Evolutionary conservation across 2,888 invertebrate species (phyloP), one percentile per base, ranked within the genome.

Genomic region (Nipponacmea schrenckii): DNA sequence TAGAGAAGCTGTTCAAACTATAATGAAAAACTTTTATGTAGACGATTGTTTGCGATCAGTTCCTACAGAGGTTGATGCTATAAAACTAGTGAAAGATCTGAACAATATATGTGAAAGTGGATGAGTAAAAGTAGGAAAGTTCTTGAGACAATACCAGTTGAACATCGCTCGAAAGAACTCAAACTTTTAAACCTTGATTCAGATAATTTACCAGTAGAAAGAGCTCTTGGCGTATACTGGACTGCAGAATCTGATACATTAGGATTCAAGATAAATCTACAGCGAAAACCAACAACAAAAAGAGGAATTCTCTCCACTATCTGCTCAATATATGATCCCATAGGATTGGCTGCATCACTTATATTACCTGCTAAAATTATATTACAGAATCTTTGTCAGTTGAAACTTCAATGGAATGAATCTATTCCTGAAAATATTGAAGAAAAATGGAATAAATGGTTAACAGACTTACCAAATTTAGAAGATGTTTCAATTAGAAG

Each of bases 11-110:
- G 17, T 14, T 44, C 0, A 31, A 45, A 15, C 71, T 73, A n/a
- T n/a, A n/a, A n/a, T n/a, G n/a, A n/a, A n/a, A n/a, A 76, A 76
- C 46, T 73, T 76, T 46, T 76, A 76, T 44, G 72, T 72, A 0
- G 73, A 74, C 63, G 73, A 76, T 62, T 69, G 44, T 20, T 20
- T 2, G n/a, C 48, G 24, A 68, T 67, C 1, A 27, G 67, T n/a
- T n/a, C n/a, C 17, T n/a, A 69, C 10, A 73, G 50, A 8, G 31
- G 50, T 24, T 64, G 75, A 39, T 26, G 70, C 2, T n/a, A 45
- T n/a, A 8, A 48, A 17, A 17, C 62, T 17, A 63, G 69, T 69
- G n/a, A 20, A 39, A 64, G 62, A 20, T 68, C 68, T 20, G 68
- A 64, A 15, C 64, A 71, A 64, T 12, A 44, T 27, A 48, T 73